Conservation (phyloP, 2,888 invertebrate genomes). For the Elegia similella region DNA sequence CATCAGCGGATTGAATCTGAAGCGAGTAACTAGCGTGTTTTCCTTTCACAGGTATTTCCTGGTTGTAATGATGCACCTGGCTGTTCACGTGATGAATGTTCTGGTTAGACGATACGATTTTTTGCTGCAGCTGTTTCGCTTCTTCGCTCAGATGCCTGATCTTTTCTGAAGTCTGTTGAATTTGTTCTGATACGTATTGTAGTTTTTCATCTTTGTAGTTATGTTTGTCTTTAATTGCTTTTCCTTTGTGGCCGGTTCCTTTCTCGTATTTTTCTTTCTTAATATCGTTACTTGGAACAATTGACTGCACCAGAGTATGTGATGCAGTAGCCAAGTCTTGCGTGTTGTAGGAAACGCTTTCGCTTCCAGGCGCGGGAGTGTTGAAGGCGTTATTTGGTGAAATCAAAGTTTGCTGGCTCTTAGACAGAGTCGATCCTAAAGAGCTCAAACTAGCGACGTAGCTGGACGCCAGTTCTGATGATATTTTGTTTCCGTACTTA, state of each 20-base stretch:
- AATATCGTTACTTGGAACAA: conserved; percentile 48
- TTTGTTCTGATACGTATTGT: conserved; percentile 61
- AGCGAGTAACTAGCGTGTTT: conserved; percentile 86
- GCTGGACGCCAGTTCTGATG: conserved; percentile 72
- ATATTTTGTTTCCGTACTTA: conserved; percentile 62
- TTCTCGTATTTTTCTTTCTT: conserved; percentile 46
- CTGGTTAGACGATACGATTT: conserved; percentile 55
- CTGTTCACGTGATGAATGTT: conserved; percentile 45
- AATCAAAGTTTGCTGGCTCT: conserved; percentile 55
- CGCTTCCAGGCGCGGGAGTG: conserved; percentile 45
- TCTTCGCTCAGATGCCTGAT: conserved; percentile 65
- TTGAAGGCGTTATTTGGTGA: conserved; percentile 51
- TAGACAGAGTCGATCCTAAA: conserved; percentile 73
- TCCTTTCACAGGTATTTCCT: conserved; percentile 76
- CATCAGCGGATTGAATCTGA: conserved; percentile 87
- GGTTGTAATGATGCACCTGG: conserved; percentile 32
- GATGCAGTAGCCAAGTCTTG: conserved; percentile 59
- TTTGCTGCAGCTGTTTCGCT: conserved; percentile 64
- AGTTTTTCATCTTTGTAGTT: conserved; percentile 50
- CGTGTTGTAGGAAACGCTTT: conserved; percentile 49
- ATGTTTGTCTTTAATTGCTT: conserved; percentile 57
- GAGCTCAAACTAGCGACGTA: conserved; percentile 79
- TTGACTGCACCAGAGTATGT: conserved; percentile 55
- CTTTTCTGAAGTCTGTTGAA: conserved; percentile 65
- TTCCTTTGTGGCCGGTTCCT: conserved; percentile 48